Percentiles rank a stretch among this genome's conserved stretches.
Conservation (phyloP, 2,113 vertebrate species). For the Rhagologus leucostigma region DNA sequence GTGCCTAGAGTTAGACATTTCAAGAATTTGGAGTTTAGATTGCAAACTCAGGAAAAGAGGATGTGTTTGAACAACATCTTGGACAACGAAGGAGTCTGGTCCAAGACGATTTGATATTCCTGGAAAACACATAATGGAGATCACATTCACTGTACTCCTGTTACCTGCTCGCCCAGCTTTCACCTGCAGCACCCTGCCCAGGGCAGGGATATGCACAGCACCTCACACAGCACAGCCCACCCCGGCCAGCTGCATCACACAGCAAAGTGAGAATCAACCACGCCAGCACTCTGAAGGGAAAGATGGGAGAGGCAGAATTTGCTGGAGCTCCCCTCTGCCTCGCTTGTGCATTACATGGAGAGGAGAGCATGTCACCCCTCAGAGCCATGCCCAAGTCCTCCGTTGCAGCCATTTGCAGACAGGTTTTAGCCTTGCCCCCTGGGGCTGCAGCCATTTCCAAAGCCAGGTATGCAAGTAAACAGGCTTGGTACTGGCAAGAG, state of each 20-base stretch:
- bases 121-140: not conserved
- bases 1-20: not conserved
- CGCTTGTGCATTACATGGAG: not conserved
- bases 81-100: not conserved
- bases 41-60: not conserved
- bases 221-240: not conserved
- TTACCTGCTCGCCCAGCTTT: fast-evolving
- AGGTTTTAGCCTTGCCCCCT: not conserved
- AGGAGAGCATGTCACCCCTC: not conserved
- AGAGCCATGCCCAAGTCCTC: not conserved
- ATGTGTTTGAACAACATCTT: not conserved
- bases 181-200: not conserved
- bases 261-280: not conserved
- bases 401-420: not conserved
- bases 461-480: not conserved
- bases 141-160: not conserved
- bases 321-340: not conserved
- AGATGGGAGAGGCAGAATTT: not conserved
- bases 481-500: not conserved
- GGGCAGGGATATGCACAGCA: not conserved
- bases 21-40: not conserved
- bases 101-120: not conserved
- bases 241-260: not conserved
- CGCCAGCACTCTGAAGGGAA: not conserved
- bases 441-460: not conserved